These are phyloP conservation scores for Tragelaphus strepsiceros DNA, from an alignment of 2,113 vertebrate genomes.

Conservation along the genomic window DNA sequence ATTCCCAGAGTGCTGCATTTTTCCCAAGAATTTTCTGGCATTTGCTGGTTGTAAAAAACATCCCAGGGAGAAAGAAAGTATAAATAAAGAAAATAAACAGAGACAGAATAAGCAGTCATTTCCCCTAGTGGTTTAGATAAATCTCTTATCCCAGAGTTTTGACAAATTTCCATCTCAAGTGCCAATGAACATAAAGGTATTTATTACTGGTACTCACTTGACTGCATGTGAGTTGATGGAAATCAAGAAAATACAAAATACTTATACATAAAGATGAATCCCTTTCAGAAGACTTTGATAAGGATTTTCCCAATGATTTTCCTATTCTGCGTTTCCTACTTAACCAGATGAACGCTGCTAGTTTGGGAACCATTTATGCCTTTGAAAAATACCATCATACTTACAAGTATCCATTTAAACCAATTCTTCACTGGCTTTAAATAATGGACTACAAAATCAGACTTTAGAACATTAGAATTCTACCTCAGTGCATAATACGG, in stretches of 20 bases:
- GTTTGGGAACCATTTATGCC: background rate
- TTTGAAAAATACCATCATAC: background rate
- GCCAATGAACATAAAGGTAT: background rate
- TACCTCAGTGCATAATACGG: background rate
- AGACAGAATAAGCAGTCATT: background rate
- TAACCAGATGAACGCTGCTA: background rate
- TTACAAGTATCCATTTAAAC: background rate
- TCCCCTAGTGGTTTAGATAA: background rate
- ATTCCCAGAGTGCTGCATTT: constrained; percentile 99
- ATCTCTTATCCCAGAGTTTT: background rate
- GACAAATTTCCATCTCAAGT: background rate
- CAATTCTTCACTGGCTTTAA: background rate
- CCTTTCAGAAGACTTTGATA: background rate
- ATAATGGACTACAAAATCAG: background rate
- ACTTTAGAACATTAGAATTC: background rate
- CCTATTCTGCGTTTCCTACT: background rate
- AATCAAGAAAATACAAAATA: background rate
- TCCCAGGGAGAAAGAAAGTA: background rate
- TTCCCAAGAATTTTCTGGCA: constrained; percentile 99
- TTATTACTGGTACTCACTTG: background rate
- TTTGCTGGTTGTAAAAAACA: constrained; percentile 83
- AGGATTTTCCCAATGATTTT: background rate
- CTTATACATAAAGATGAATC: background rate
- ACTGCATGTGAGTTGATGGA: background rate
- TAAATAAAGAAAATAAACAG: constrained; percentile 25